Base-by-base conservation (phyloP, 1,140 invertebrate genomes). In the Drosophila chauvacae region DNA sequence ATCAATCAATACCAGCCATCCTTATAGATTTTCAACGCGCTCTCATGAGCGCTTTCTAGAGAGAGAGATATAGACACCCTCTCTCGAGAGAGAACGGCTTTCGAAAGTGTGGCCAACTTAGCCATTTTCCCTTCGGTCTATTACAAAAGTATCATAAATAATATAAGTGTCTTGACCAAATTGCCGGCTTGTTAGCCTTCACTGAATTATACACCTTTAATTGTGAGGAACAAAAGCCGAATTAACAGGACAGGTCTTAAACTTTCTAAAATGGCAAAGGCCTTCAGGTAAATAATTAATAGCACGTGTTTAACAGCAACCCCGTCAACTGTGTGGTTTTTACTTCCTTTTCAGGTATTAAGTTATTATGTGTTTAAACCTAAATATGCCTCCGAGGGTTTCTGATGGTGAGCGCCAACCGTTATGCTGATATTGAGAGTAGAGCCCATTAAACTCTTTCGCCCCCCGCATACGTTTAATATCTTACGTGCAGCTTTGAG, bases 301-400 rank as follows among this genome's bases (percentile, higher is more conserved):
- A 33, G 6, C 57, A 16, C 28, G 23, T 44, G 41, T 35, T 62
- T 41, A 44, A 44, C 10, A 53, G 48, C 41, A 55, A 23, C 26
- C 23, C 68, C 33, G 28, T 26, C 16, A 33, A 13, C 50, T 26
- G 48, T 48, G 50, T 42, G 41, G 57, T 45, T 65, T 44, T 44
- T 39, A 50, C 30, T 44, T 62, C 39, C 42, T 26, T 35, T 45
- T 62, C 30, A 26, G 57, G 62, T 65, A 85, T 85, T 85, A 85
- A 81, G 81, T 85, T 85, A 85, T 85, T 85, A 85, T 74, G 81
- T 85, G 81, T 80, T 77, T 85, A 85, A 85, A 66, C 76, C 81
- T 77, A 62, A 65, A 65, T 63, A 65, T 28, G 60, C 59, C 60
- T 60, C 57, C 39, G 57, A 42, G 11, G 62, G 39, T 30, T 65